phyloP scores from a whole-genome alignment of 37 sponge, comb jelly and placozoan species.

The Halisarca cf. caerulea region DNA sequence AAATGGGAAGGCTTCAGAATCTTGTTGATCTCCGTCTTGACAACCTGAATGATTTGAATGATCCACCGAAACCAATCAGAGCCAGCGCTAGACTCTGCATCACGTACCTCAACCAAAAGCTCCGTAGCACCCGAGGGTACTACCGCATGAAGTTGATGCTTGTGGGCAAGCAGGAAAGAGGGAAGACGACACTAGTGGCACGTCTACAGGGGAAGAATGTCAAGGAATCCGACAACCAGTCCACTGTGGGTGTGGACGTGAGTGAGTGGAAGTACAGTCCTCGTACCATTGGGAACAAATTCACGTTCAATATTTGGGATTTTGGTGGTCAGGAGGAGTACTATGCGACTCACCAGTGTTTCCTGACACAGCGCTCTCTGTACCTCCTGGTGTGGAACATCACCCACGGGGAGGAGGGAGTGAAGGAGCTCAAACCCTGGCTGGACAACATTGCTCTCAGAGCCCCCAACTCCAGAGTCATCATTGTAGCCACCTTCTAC shows the following conservation, averaged over 20 bases:
- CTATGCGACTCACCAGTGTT: slow-evolving; percentile 98
- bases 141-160: slow-evolving; percentile 78
- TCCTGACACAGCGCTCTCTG: slow-evolving; percentile 88
- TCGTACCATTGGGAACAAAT: not conserved
- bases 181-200: slow-evolving; percentile 75
- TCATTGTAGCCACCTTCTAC: slow-evolving; percentile 86
- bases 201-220: slow-evolving; percentile 55
- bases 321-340: slow-evolving; percentile 96
- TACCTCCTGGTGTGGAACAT: slow-evolving; percentile 87
- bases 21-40: slow-evolving; percentile 26
- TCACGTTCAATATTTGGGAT: slow-evolving; percentile 86
- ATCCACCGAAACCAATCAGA: slow-evolving; percentile 25
- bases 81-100: slow-evolving; percentile 36
- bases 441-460: slow-evolving; percentile 87
- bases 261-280: slow-evolving; percentile 56
- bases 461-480: slow-evolving; percentile 80
- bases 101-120: slow-evolving; percentile 55
- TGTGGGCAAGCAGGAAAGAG: slow-evolving; percentile 61
- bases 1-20: slow-evolving; percentile 39
- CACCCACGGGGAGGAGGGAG: slow-evolving; percentile 71
- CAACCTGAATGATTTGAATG: slow-evolving; percentile 35
- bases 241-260: slow-evolving; percentile 79
- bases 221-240: slow-evolving; percentile 28
- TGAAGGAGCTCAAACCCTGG: slow-evolving; percentile 88
- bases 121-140: slow-evolving; percentile 27